A percentile compares a stretch with the other conserved stretches of the same genome.
Conservation (phyloP, 2,113 vertebrate genomes). For the Notothenia rossii region DNA sequence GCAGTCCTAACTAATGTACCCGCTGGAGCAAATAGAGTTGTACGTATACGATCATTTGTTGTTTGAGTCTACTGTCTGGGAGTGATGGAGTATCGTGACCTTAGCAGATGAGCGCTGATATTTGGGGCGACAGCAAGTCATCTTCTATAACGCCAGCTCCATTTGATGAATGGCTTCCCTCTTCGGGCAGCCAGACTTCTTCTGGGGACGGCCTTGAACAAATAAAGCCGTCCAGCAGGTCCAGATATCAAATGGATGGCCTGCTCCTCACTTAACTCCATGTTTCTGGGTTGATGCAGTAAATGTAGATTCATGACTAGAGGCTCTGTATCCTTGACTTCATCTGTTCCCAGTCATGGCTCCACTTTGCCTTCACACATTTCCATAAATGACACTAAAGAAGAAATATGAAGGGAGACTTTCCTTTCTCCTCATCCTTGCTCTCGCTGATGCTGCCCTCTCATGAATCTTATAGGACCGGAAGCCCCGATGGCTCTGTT, state of each 20-base stretch:
- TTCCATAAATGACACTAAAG: constrained; percentile 82
- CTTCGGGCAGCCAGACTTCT: constrained; percentile 50
- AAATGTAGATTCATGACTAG: constrained; percentile 70
- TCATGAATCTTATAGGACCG: constrained; percentile 41
- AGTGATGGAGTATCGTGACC: constrained; percentile 52
- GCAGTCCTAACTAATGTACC: constrained; percentile 52
- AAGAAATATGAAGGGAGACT: constrained; percentile 67
- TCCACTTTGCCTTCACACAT: constrained; percentile 70
- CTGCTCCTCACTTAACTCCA: constrained; percentile 57
- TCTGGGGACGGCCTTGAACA: constrained; percentile 62
- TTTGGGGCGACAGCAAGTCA: constrained; percentile 58
- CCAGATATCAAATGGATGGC: constrained; percentile 43
- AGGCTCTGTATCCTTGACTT: constrained; percentile 70
- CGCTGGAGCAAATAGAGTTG: constrained; percentile 58
- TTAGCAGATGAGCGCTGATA: constrained; percentile 55
- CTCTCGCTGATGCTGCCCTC: constrained; percentile 13
- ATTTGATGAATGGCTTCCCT: constrained; percentile 70
- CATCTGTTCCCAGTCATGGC: constrained; percentile 60
- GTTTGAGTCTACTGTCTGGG: constrained; percentile 26
- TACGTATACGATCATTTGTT: constrained; percentile 54
- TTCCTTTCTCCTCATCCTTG: constrained; percentile 20
- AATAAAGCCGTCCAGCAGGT: constrained; percentile 40
- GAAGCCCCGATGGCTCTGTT: constrained; percentile 6
- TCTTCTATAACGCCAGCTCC: constrained; percentile 17
- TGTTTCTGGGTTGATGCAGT: constrained; percentile 60